Evolutionary conservation across 2,888 invertebrate species (phyloP).

Genomic region (Caenorhabditis becei): DNA sequence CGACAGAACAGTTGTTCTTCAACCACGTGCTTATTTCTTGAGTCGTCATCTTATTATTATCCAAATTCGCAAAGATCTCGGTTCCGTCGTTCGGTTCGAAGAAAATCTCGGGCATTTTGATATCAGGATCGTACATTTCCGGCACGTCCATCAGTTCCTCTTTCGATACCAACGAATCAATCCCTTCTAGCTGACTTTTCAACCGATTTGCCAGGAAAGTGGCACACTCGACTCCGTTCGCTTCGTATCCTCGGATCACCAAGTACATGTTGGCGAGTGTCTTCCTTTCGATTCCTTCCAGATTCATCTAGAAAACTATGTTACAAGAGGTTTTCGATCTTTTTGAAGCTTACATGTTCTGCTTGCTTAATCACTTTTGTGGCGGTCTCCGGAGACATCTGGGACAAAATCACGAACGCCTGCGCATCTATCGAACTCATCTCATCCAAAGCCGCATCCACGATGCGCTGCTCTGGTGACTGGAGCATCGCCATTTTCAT

Average conservation of each 20-base stretch:
- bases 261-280: constrained; percentile 46
- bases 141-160: constrained; percentile 37
- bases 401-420: constrained; percentile 49
- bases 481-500: constrained; percentile 56
- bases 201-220: constrained; percentile 15
- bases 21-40: constrained; percentile 35
- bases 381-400: constrained; percentile 56
- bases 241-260: constrained; percentile 42
- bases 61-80: background rate
- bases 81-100: background rate
- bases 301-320: constrained; percentile 39
- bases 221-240: constrained; percentile 39
- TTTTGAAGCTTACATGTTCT: constrained; percentile 32
- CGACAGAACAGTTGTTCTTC: constrained; percentile 27
- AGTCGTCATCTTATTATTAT: constrained; percentile 8
- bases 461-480: constrained; percentile 47
- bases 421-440: constrained; percentile 53
- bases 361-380: constrained; percentile 49
- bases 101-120: background rate
- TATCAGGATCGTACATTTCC: constrained; percentile 5
- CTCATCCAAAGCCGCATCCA: constrained; percentile 61
- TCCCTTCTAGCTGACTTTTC: constrained; percentile 14
- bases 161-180: constrained; percentile 12
- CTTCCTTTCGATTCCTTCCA: constrained; percentile 18
- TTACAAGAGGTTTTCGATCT: background rate